These are phyloP conservation scores for Drosophila ananassae DNA, from an alignment of 1,140 invertebrate species.

Conservation along the genomic window DNA sequence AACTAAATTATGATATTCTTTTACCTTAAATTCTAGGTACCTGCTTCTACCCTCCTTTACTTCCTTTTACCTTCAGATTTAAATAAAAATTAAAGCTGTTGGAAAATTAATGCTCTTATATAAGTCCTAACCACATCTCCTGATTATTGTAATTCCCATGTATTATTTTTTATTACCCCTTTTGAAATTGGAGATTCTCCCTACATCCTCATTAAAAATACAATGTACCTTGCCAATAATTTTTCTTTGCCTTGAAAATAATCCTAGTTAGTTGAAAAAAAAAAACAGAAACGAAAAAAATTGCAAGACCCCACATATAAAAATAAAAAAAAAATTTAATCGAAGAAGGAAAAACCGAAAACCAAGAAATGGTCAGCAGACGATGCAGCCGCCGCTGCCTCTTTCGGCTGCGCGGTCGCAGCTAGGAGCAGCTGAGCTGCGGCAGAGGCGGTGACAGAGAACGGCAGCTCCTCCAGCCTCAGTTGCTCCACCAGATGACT, in stretches of 20 bases:
- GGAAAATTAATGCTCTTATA: not conserved
- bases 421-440: constrained; percentile 39
- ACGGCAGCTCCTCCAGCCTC: constrained; percentile 28
- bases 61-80: not conserved
- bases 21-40: not conserved
- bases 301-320: constrained; percentile 12
- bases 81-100: not conserved
- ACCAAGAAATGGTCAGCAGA: constrained; percentile 60
- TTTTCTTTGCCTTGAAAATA: constrained; percentile 50
- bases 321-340: constrained; percentile 32
- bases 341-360: constrained; percentile 59
- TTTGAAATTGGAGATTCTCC: constrained; percentile 3
- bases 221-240: constrained; percentile 24
- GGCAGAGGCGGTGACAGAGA: constrained; percentile 10
- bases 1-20: not conserved
- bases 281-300: not conserved
- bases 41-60: not conserved
- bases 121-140: not conserved
- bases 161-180: constrained; percentile 1
- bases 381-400: constrained; percentile 9
- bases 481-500: constrained; percentile 65
- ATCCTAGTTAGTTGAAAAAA: constrained; percentile 32
- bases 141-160: not conserved
- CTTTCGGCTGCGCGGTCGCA: constrained; percentile 32
- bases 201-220: constrained; percentile 1